Percentiles rank a stretch among this genome's conserved stretches.
phyloP scores from a whole-genome alignment of 2,888 invertebrate species.

The Heteromyza rotundicornis region DNA sequence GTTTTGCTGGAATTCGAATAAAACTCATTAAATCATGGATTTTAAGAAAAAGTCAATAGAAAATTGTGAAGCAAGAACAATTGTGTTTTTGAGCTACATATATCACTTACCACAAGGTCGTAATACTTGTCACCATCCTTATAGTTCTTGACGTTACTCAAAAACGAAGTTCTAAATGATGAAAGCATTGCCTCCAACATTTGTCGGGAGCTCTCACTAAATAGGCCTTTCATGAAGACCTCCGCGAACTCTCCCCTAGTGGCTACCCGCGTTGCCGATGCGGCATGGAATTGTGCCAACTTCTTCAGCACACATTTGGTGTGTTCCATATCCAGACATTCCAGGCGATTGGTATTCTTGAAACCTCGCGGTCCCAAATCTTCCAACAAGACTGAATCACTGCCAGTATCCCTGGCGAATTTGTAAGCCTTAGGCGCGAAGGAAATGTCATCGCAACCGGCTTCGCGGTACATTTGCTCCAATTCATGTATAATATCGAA shows the following conservation, averaged over 20 bases:
- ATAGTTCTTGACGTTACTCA: slow-evolving; percentile 32
- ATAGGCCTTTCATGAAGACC: slow-evolving; percentile 20
- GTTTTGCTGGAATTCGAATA: slow-evolving; percentile 27
- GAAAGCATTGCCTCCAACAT: slow-evolving; percentile 25
- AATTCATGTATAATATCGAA: slow-evolving; percentile 44
- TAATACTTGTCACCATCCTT: slow-evolving; percentile 36
- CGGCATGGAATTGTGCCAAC: slow-evolving; percentile 58
- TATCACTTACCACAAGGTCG: slow-evolving; percentile 43
- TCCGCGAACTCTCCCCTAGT: slow-evolving; percentile 38
- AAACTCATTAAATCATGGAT: not conserved
- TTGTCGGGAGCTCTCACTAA: slow-evolving; percentile 17
- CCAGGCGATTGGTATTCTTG: slow-evolving; percentile 48
- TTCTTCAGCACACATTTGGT: slow-evolving; percentile 46
- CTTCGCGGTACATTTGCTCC: slow-evolving; percentile 39
- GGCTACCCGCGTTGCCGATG: slow-evolving; percentile 41
- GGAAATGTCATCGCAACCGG: slow-evolving; percentile 32
- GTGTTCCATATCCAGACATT: slow-evolving; percentile 50
- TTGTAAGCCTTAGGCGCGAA: slow-evolving; percentile 39
- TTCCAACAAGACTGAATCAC: slow-evolving; percentile 45
- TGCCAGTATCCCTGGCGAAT: slow-evolving; percentile 36
- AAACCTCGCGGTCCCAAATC: slow-evolving; percentile 49
- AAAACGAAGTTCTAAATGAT: slow-evolving; percentile 23
- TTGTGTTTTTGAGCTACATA: too few species aligned
- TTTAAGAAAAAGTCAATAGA: not conserved
- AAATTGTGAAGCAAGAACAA: too few species aligned